Percentiles rank a stretch among this genome's conserved stretches.
phyloP scores from a whole-genome alignment of 2,797 vertebrate genomes.

The Xenops minutus region DNA sequence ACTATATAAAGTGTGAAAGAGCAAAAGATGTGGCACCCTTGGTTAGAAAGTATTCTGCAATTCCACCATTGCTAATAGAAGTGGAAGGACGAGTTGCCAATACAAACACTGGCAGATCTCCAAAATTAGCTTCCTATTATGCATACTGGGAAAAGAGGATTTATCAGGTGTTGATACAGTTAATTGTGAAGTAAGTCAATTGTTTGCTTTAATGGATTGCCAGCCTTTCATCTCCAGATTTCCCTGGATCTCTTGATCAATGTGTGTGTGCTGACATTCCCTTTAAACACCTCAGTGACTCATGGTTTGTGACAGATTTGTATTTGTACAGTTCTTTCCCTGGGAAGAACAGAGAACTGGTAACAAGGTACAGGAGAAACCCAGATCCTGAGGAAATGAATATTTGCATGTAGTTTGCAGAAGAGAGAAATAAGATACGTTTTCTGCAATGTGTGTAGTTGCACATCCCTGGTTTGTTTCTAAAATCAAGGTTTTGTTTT shows the following conservation, averaged over 20 bases:
- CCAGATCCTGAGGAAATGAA: neutral
- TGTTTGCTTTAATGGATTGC: neutral
- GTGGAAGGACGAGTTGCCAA: slow-evolving; percentile 84
- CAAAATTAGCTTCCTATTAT: slow-evolving; percentile 85
- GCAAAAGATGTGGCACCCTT: slow-evolving; percentile 79
- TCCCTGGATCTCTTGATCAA: neutral
- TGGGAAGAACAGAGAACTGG: neutral
- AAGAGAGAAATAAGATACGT: neutral
- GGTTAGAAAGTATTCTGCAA: slow-evolving; percentile 81
- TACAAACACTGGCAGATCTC: slow-evolving; percentile 85
- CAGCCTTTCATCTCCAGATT: neutral
- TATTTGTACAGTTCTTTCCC: neutral
- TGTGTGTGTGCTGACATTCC: neutral
- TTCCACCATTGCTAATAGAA: slow-evolving; percentile 85
- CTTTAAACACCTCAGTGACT: neutral
- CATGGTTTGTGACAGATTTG: neutral
- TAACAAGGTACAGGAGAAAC: neutral
- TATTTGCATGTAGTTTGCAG: neutral
- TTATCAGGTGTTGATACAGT: slow-evolving; percentile 81
- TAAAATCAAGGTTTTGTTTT: neutral
- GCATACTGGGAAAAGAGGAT: slow-evolving; percentile 86
- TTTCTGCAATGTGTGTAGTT: neutral
- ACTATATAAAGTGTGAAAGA: slow-evolving; percentile 80
- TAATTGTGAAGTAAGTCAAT: slow-evolving; percentile 85
- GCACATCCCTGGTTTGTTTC: neutral